Percentiles rank a stretch among this genome's conserved stretches.
Conservation (phyloP, 2,888 invertebrate species). For the Apotomis betuletana region DNA sequence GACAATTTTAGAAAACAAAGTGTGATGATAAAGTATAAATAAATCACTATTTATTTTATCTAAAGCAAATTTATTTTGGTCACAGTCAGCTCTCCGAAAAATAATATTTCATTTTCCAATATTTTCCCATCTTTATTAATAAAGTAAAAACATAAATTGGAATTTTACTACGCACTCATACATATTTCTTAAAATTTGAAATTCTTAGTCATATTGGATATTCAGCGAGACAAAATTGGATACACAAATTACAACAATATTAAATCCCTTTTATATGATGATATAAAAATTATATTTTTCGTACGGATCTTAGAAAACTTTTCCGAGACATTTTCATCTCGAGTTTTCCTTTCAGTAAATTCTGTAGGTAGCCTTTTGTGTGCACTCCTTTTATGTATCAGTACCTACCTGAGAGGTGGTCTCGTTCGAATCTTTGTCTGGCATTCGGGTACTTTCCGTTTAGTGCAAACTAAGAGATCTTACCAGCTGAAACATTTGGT, state of each 20-base stretch:
- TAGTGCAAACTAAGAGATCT: neutral
- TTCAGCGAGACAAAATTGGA: neutral
- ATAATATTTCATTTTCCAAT: neutral
- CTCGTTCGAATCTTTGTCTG: neutral
- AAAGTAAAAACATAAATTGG: neutral
- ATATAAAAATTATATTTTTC: neutral
- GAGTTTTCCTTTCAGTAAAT: conserved; percentile 4
- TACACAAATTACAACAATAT: conserved; percentile 2
- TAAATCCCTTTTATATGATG: neutral
- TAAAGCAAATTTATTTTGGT: neutral
- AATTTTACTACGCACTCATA: neutral
- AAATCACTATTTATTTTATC: no score
- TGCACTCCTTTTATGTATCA: neutral
- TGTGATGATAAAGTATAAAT: no score
- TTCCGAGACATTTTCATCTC: neutral
- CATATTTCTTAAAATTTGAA: conserved; percentile 2
- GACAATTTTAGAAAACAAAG: no score
- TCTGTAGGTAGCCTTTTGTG: neutral
- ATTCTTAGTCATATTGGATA: neutral
- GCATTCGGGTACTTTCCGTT: neutral
- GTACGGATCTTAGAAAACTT: neutral
- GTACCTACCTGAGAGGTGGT: neutral
- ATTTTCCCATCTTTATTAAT: neutral
- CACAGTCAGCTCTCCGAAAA: neutral
- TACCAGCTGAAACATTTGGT: no score